These are phyloP conservation scores for Babylonia areolata DNA, from an alignment of 1,140 invertebrate species.

Conservation along the genomic window DNA sequence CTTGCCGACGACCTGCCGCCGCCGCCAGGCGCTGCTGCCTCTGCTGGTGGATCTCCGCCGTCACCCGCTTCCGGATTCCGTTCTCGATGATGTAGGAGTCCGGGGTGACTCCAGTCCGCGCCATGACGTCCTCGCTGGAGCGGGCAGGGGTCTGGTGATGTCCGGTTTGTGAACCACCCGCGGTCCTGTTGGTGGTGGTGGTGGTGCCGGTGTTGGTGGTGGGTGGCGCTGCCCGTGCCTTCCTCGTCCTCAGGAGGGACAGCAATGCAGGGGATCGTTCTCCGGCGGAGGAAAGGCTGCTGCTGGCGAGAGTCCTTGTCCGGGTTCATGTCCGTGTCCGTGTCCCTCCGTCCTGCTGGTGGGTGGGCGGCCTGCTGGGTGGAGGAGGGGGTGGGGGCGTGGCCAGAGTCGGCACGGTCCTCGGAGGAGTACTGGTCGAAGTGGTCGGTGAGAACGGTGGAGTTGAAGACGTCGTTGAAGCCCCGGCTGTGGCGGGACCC, in stretches of 20 bases:
- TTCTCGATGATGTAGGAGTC: constrained; percentile 76
- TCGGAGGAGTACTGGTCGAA: constrained; percentile 89
- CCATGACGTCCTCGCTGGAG: constrained; percentile 70
- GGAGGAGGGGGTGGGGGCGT: neutral
- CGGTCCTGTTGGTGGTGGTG: neutral
- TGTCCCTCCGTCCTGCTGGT: constrained; percentile 65
- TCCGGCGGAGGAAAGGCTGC: constrained; percentile 65
- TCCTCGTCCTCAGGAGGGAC: constrained; percentile 42
- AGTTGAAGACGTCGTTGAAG: constrained; percentile 73
- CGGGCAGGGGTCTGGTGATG: constrained; percentile 61
- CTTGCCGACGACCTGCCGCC: constrained; percentile 7
- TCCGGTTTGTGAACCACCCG: neutral
- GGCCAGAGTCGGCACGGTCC: constrained; percentile 79
- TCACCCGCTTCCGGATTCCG: constrained; percentile 75
- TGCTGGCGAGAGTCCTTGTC: constrained; percentile 62
- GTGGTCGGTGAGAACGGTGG: constrained; percentile 80
- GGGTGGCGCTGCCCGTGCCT: constrained; percentile 23
- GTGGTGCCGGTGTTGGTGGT: too few species aligned
- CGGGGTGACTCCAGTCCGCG: constrained; percentile 49
- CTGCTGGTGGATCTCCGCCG: constrained; percentile 55
- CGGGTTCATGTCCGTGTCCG: constrained; percentile 76
- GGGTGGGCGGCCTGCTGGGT: neutral
- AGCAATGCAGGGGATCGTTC: constrained; percentile 73
- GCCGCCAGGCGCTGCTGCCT: constrained; percentile 69
- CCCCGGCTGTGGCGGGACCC: constrained; percentile 70